Evolutionary conservation across 2,888 invertebrate genomes (phyloP).

Genomic region (Masnerella sp.): DNA sequence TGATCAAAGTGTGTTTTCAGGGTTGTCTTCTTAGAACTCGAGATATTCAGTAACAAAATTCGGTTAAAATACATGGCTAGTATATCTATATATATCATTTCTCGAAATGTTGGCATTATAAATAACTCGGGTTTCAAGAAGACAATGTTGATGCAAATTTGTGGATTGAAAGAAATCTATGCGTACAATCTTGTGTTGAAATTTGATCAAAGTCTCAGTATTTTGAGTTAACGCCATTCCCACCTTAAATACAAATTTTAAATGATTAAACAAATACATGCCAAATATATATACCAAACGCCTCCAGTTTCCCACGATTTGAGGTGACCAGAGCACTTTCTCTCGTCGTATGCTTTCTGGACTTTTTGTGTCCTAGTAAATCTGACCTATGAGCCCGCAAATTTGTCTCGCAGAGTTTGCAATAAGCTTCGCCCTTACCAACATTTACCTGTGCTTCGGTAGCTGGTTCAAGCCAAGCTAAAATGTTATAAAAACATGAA

Average conservation of each 20-base stretch:
- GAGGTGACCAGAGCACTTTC: conserved; percentile 11
- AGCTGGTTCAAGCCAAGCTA: conserved; percentile 12
- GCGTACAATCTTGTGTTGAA: too few relatives aligned
- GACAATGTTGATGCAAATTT: too few relatives aligned
- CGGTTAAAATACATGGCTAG: too few relatives aligned
- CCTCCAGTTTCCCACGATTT: conserved; percentile 4
- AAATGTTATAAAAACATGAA: neutral
- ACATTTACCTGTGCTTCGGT: neutral
- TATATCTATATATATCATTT: too few relatives aligned
- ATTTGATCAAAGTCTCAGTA: too few relatives aligned
- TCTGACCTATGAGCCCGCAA: conserved; percentile 12
- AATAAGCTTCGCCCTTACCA: conserved; percentile 7
- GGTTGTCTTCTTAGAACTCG: too few relatives aligned
- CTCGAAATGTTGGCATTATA: too few relatives aligned
- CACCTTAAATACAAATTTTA: conserved; percentile 1
- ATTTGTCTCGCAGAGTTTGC: conserved; percentile 4
- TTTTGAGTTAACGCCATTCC: too few relatives aligned
- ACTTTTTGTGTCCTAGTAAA: neutral
- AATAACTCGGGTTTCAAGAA: too few relatives aligned
- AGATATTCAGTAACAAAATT: too few relatives aligned
- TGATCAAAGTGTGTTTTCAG: too few relatives aligned
- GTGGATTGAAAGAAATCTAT: too few relatives aligned
- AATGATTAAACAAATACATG: neutral
- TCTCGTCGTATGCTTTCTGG: neutral
- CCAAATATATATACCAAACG: conserved; percentile 4